Evolutionary conservation across 2,113 vertebrate species (phyloP), one percentile per base, ranked within the genome.

Genomic region (Microcebus ravelobensis): DNA sequence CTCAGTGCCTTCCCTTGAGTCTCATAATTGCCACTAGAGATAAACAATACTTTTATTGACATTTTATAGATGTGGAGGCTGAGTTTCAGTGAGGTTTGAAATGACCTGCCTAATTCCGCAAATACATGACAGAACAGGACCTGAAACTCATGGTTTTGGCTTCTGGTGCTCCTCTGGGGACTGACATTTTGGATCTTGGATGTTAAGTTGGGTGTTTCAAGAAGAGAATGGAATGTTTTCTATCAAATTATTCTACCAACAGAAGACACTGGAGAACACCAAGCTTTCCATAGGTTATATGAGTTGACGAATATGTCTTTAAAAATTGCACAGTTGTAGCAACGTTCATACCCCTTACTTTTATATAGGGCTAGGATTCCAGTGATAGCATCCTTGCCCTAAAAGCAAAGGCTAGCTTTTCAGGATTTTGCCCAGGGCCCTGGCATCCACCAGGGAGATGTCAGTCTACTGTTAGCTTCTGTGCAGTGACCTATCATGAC

Each of bases 401-500:
- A 17, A 71, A 96, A 95, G 93, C 63, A 96, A 94, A 91, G 59
- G 3, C 65, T 71, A 50, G 90, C 61, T 94, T 74, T 80, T 86
- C 52, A 93, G 57, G 83, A 77, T 91, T 92, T 91, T 94, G 95
- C 96, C 92, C 76, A 90, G 59, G 52, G 88, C 70, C 59, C 55
- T 68, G 59, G 76, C 52, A 52, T 73, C 45, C 76, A 95, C 36
- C 5, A 0, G 80, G 87, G 91, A 97, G 55, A 96, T 42, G 91
- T 61, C 45, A 76, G 96, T 94, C 52, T 90, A 61, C 98, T 98
- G 98, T 99, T 98, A 98, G 14, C 97, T 98, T 98, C 98, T 99
- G 98, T 97, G 98, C 98, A 98, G 97, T 99, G 99, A 98, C 99
- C 99, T 99, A 98, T 99, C 99, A 98, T 68, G 97, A 98, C 82